Percentiles rank a stretch among this genome's conserved stretches.
Conservation (phyloP, 30 jellyfish, hydroid and myxozoan species). For the Pseudorhiza aurosa region DNA sequence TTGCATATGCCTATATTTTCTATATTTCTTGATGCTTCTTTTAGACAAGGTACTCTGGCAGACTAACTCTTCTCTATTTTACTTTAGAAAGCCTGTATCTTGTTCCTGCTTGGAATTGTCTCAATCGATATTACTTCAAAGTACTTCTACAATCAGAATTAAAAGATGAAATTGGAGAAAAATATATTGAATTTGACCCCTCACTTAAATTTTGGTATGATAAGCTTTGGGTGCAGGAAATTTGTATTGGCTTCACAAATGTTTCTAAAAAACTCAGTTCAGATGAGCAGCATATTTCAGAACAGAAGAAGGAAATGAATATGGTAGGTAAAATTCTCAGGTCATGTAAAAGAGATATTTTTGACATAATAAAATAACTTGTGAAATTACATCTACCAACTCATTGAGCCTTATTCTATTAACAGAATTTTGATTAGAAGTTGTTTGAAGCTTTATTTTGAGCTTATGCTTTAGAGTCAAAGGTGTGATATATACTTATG, state of each 20-base stretch:
- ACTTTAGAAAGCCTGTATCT: slow-evolving; percentile 45
- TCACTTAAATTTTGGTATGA: slow-evolving; percentile 83
- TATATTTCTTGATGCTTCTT: background rate
- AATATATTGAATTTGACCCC: slow-evolving; percentile 73
- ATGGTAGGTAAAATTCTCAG: no score
- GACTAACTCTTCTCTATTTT: no score
- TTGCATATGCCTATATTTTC: background rate
- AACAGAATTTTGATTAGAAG: background rate
- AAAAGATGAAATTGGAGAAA: slow-evolving; percentile 63
- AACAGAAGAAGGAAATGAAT: no score
- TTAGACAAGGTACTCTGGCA: background rate
- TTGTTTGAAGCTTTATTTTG: background rate
- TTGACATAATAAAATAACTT: no score
- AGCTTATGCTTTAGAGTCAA: background rate
- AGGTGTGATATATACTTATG: no score
- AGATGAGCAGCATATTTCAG: no score
- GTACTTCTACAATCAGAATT: slow-evolving; percentile 28
- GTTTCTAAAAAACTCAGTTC: background rate
- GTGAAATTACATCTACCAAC: no score
- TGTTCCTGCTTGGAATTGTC: slow-evolving; percentile 74
- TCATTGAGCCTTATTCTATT: no score
- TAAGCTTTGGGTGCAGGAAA: slow-evolving; percentile 48
- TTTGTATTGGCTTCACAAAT: slow-evolving; percentile 48
- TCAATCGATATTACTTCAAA: slow-evolving; percentile 49
- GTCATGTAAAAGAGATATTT: no score